Evolutionary conservation across 2,888 invertebrate genomes (phyloP), one percentile per base, ranked within the genome.

Genomic region (Oscheius myriophilus): DNA sequence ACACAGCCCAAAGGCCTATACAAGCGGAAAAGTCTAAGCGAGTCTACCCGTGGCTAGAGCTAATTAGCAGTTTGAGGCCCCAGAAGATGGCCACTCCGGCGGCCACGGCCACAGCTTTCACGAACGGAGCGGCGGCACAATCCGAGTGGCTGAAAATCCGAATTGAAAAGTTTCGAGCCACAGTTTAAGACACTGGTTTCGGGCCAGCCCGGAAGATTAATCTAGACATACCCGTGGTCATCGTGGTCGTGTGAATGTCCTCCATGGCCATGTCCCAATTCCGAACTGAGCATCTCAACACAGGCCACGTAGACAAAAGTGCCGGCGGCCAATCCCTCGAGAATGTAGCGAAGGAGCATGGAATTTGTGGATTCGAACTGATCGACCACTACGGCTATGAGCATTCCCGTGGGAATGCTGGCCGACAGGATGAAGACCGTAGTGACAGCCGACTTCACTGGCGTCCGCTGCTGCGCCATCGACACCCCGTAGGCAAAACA

Each of bases 231-330:
- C 25, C 41, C 16, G 26, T 67, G 49, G 14, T 18, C 25, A n/a
- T 45, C 67, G 21, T 52, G 41, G 18, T 46, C 45, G 21, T 66
- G 66, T 18, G 59, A 42, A 18, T 61, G 67, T 16, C 43, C 43
- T 23, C 43, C 43, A 59, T 67, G 67, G n/a, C 9, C 16, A 39
- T 59, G 58, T 2, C 58, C 67, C 51, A 84, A 59, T 59, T 84
- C 83, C 52, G 74, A 71, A 12, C 76, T 68, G 39, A 85, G 71
- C 78, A 85, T 78, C 62, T 85, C 85, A 1, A 85, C 80, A 53
- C 82, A 80, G 14, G 83, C 78, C 18, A 85, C 85, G 70, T 85
- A 83, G 14, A 85, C 81, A 66, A 85, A 85, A n/a, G 80, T 85
- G 41, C 85, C 76, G 41, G 82, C 82, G 14, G 84, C 82, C 18